These are phyloP conservation scores for Spisula solida DNA, from an alignment of 2,888 invertebrate genomes.

Conservation along the genomic window DNA sequence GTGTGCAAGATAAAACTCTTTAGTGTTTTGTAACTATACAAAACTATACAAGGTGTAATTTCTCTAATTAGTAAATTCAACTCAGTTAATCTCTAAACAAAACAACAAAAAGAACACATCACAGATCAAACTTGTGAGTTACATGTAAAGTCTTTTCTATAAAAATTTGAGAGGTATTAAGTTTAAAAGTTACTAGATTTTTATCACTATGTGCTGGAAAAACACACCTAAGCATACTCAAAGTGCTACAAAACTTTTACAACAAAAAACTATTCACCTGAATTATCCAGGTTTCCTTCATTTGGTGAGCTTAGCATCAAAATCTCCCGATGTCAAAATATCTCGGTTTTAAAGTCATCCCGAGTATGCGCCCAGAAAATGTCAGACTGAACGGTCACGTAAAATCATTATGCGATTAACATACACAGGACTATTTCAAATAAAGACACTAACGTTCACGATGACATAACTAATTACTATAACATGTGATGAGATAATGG, in stretches of 20 bases:
- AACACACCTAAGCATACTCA: conserved; percentile 31
- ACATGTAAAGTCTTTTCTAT: not conserved
- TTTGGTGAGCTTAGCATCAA: conserved; percentile 6
- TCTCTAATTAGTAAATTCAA: not conserved
- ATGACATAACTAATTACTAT: not conserved
- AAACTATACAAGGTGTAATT: not conserved
- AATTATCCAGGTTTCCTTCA: conserved; percentile 5
- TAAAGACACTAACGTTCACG: not conserved
- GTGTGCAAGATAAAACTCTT: no score
- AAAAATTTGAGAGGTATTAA: conserved; percentile 4
- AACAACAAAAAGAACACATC: not conserved
- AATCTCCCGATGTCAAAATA: conserved; percentile 16
- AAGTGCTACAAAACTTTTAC: conserved; percentile 40
- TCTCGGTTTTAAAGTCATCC: conserved; percentile 21
- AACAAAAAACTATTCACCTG: conserved; percentile 52
- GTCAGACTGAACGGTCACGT: conserved; percentile 11
- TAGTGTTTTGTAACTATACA: not conserved
- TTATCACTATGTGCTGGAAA: not conserved
- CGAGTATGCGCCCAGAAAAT: not conserved
- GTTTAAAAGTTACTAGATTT: not conserved
- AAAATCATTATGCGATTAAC: conserved; percentile 10
- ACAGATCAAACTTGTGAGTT: not conserved
- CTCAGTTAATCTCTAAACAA: not conserved
- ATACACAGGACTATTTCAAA: conserved; percentile 10
- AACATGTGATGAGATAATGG: not conserved